These are phyloP conservation scores for Phengaris alcon DNA, from an alignment of 2,888 invertebrate species.

Conservation along the genomic window DNA sequence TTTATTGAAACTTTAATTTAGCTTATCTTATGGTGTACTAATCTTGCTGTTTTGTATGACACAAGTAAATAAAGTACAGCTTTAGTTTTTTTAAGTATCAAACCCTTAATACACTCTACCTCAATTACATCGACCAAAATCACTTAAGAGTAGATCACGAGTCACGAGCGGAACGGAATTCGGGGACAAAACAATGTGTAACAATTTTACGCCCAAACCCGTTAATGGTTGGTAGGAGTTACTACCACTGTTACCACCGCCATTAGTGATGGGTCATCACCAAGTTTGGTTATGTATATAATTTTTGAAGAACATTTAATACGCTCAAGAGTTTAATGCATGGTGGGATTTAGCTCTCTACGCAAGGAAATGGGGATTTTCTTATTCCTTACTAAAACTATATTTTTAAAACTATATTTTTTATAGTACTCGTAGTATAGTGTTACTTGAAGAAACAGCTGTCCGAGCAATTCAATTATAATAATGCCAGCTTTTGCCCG, in stretches of 20 bases:
- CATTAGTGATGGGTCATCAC: conserved; percentile 22
- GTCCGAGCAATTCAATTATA: too few relatives aligned
- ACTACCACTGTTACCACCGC: conserved; percentile 21
- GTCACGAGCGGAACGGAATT: conserved; percentile 51
- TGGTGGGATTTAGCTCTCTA: not conserved
- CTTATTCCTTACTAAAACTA: too few relatives aligned
- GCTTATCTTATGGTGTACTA: too few relatives aligned
- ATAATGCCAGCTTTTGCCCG: too few relatives aligned
- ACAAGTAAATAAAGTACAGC: too few relatives aligned
- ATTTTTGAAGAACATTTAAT: not conserved
- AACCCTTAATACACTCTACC: not conserved
- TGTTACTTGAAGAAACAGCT: too few relatives aligned
- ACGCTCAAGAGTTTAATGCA: not conserved
- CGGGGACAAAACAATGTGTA: conserved; percentile 50
- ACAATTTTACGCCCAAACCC: conserved; percentile 53
- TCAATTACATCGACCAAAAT: conserved; percentile 33
- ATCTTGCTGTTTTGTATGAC: too few relatives aligned
- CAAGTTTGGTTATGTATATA: not conserved
- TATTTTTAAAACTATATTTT: too few relatives aligned
- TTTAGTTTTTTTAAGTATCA: too few relatives aligned
- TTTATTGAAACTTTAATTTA: too few relatives aligned
- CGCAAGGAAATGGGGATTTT: not conserved
- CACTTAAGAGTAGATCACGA: conserved; percentile 48
- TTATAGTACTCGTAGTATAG: too few relatives aligned
- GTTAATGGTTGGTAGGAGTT: conserved; percentile 33